Evolutionary conservation across 2,888 invertebrate genomes (phyloP), one percentile per base, ranked within the genome.

Genomic region (Bugulina stolonifera): DNA sequence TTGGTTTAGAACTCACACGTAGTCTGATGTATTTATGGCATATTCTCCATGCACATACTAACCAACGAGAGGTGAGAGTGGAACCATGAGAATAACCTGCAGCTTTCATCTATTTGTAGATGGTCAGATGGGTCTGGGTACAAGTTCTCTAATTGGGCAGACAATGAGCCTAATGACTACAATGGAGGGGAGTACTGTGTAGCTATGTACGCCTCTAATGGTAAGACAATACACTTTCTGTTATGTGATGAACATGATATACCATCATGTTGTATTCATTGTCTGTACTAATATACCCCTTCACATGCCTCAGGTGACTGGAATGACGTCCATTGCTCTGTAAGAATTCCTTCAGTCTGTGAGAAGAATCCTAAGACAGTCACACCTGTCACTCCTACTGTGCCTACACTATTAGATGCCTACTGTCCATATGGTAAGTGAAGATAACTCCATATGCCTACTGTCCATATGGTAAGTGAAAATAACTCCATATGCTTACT

Each of bases 291-390:
- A 29, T n/a, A n/a, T n/a, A n/a, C n/a, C n/a, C n/a, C n/a, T n/a
- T n/a, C n/a, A n/a, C n/a, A n/a, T n/a, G n/a, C 5, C 43, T 43
- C 73, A 79, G 80, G 79, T 10, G 27, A 70, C 0, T 81, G 81
- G 81, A 78, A 78, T 71, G 80, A 81, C 72, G 76, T 77, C 25
- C 77, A 79, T 55, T 80, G 80, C 73, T 75, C 74, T 35, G 71
- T 72, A 1, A 72, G 71, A 25, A 72, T 72, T 32, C 74, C 75
- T 10, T 80, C 75, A 71, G 74, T 80, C 32, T 81, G 81, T 73
- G 77, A 78, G 73, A 78, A 77, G 71, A 32, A 74, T 3, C 76
- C 75, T 54, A 77, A 75, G 14, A 69, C 74, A 5, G 64, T 74
- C 0, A 71, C 57, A 1, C 72, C 72, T 0, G 14, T 72, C 1